Base-by-base conservation (phyloP, 2,888 invertebrate species). In the Plebejus anna region DNA sequence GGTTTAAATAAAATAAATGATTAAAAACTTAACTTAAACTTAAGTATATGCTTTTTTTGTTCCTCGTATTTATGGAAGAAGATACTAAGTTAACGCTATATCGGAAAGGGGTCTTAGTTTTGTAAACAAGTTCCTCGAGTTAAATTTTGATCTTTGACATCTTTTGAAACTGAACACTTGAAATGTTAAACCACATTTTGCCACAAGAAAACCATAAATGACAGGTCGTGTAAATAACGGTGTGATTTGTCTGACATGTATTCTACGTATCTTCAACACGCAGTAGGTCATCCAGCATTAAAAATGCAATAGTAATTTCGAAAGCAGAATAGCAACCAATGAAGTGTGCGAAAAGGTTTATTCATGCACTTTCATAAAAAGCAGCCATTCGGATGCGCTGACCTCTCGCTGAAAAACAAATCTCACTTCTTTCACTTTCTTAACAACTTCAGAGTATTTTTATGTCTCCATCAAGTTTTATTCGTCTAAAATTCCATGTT, bases 401-500 rank as follows among this genome's bases (percentile, higher is more conserved):
- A 73, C 73, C 73, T 28, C 55, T 32, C 73, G 16, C 13, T 73
- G 73, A 73, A 55, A 73, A 28, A 42, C 72, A 73, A 42, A 72
- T 72, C 72, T 73, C 55, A 73, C 55, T 55, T 73, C 73, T 73
- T 73, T 73, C 73, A 73, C 73, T 73, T 73, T 51, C 73, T 73
- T 28, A 13, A 32, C 73, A 55, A 73, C 73, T 47, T 73, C 55
- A 22, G 51, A 73, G 73, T 55, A 73, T 73, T 73, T 73, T 73
- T 51, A 73, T 73, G 73, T 51, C 51, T 55, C 73, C 73, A 73
- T 73, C 55, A 73, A 55, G 16, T 73, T 73, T 73, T 73, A 73
- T 73, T 11, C 51, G 73, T 73, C 73, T 73, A 73, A 73, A 71
- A 73, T 73, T 73, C 73, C 73, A 73, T 73, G 47, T 73, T 73